Evolutionary conservation across 2,888 invertebrate genomes (phyloP).

Genomic region (Ophion obscuratus): DNA sequence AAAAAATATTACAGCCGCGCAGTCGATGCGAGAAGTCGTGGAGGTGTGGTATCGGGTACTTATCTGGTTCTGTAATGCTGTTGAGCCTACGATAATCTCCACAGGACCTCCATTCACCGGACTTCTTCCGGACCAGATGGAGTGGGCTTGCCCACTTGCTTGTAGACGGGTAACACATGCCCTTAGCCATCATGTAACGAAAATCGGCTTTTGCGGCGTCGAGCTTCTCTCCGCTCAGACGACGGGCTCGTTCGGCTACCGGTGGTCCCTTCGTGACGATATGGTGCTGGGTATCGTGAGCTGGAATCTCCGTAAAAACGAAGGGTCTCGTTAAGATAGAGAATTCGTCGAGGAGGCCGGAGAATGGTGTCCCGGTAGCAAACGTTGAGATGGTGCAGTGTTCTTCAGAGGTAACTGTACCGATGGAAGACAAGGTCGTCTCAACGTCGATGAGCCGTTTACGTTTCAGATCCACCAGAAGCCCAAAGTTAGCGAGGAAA

Average conservation of each 20-base stretch:
- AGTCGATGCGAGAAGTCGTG: too few relatives aligned
- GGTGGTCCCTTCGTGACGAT: slow-evolving; percentile 64
- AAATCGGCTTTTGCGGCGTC: slow-evolving; percentile 70
- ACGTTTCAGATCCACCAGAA: slow-evolving; percentile 35
- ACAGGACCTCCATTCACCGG: slow-evolving; percentile 39
- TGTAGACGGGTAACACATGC: slow-evolving; percentile 72
- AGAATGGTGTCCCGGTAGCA: background rate
- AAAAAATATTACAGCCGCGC: too few relatives aligned
- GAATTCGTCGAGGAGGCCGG: background rate
- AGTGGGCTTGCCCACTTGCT: slow-evolving; percentile 67
- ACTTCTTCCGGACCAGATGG: slow-evolving; percentile 31
- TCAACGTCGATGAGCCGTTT: slow-evolving; percentile 22
- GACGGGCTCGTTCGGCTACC: slow-evolving; percentile 56
- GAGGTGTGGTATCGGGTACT: slow-evolving; percentile 19
- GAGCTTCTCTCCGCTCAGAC: slow-evolving; percentile 70
- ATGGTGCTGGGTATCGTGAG: slow-evolving; percentile 30
- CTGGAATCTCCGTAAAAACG: background rate
- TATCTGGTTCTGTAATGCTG: slow-evolving; percentile 58
- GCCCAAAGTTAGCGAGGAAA: slow-evolving; percentile 16
- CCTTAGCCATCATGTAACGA: slow-evolving; percentile 66
- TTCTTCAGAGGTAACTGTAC: background rate
- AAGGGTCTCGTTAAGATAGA: slow-evolving; percentile 11
- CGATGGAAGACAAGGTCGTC: slow-evolving; percentile 15
- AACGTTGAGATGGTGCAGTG: slow-evolving; percentile 2
- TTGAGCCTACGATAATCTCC: slow-evolving; percentile 35